Conservation (phyloP, 2,797 vertebrate genomes). For the Chiroxiphia lanceolata region DNA sequence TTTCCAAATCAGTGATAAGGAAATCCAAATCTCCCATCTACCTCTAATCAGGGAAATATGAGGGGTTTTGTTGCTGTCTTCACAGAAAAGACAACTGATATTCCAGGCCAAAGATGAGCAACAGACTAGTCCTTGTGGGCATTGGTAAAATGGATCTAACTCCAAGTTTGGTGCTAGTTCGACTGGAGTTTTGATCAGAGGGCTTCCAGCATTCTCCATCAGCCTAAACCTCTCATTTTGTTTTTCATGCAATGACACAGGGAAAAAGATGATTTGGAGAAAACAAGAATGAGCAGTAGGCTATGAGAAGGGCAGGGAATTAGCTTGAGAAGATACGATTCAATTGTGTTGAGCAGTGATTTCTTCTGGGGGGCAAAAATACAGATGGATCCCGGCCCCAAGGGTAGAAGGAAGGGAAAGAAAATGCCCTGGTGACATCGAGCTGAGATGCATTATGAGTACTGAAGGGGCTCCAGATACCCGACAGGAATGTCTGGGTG, state of each 20-base stretch:
- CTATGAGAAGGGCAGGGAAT: neutral
- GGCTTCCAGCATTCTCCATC: neutral
- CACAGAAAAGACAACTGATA: neutral
- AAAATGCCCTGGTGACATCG: neutral
- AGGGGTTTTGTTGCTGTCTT: fast-evolving
- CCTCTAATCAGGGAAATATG: neutral
- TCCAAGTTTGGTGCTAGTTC: neutral
- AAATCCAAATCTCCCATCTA: neutral
- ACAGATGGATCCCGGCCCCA: neutral
- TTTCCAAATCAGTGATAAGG: neutral
- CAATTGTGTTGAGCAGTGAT: neutral
- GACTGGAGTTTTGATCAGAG: neutral
- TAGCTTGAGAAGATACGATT: neutral
- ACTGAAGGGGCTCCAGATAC: neutral
- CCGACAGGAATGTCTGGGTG: neutral
- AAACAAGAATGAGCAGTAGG: neutral
- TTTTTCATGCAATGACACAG: neutral
- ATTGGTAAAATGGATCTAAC: neutral
- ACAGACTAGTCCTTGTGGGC: neutral
- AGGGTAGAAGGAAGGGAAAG: neutral
- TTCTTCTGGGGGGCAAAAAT: neutral
- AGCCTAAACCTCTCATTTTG: neutral
- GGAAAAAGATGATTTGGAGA: neutral
- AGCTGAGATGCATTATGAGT: neutral
- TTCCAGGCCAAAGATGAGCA: neutral